phyloP scores from a whole-genome alignment of 37 sponge, comb jelly and placozoan species.

The Chondrosia reniformis region DNA sequence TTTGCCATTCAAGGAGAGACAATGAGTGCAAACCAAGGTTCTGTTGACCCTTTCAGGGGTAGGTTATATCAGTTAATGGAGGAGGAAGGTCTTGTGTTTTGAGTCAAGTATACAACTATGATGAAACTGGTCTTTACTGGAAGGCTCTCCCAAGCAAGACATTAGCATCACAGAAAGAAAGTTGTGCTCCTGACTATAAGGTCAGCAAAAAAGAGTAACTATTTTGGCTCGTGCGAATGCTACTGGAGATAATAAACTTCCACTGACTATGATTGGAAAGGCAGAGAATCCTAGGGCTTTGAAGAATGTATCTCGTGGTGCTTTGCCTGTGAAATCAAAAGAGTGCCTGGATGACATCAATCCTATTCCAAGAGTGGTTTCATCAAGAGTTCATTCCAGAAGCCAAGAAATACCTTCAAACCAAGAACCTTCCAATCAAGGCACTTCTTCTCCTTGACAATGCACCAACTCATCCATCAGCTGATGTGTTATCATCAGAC shows the following conservation, averaged over 20 bases:
- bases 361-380: conserved; percentile 17
- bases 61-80: too few relatives aligned
- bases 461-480: conserved; percentile 35
- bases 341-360: conserved; percentile 29
- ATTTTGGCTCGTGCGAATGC: neutral
- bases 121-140: too few relatives aligned
- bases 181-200: too few relatives aligned
- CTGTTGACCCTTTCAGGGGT: too few relatives aligned
- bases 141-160: too few relatives aligned
- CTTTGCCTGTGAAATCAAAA: too few relatives aligned
- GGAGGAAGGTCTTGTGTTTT: too few relatives aligned
- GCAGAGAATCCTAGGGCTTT: conserved; percentile 8
- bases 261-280: neutral
- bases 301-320: neutral
- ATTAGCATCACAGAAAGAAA: too few relatives aligned
- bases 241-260: neutral
- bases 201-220: too few relatives aligned
- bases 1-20: too few relatives aligned
- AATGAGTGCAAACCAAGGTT: too few relatives aligned
- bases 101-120: too few relatives aligned
- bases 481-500: neutral
- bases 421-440: neutral
- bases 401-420: neutral
- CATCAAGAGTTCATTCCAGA: conserved; percentile 19
- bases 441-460: conserved; percentile 43